Evolutionary conservation across 2,797 vertebrate genomes (phyloP), one percentile per base, ranked within the genome.

Genomic region (Thaleichthys pacificus): DNA sequence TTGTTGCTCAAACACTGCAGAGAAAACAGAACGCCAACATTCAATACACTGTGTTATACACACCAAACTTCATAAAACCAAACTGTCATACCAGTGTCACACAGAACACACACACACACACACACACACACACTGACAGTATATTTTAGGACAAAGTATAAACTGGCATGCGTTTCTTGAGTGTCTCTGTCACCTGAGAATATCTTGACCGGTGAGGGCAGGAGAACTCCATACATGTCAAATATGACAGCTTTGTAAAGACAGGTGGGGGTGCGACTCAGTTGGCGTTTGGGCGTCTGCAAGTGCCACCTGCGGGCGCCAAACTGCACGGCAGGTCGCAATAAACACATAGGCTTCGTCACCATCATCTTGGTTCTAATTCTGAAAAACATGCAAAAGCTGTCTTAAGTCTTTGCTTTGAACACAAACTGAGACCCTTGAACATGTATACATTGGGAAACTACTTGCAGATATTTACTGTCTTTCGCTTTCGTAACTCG

Each of bases 201-300:
- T 63, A 90, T 74, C 7, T 15, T 85, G 77, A 75, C 75, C 0
- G 93, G 92, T 47, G 93, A 90, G 0, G 93, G 93, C 56, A 94
- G 81, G 28, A 96, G 91, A 35, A 92, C 89, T 5, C 92, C 91
- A 0, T 87, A 86, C 81, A 90, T 91, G 58, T 95, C 92, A 68
- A 94, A 94, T 71, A 95, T 86, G 66, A 95, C 93, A 0, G 93
- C 94, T 83, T 68, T 87, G 30, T 92, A 92, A 11, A 61, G 58
- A 5, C 68, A 66, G 12, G 56, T 49, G 24, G 49, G n/a, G 15
- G 28, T 54, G 30, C 21, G n/a, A n/a, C 19, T 51, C 47, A 49
- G 30, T 19, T 69, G 51, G 28, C 56, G 51, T 21, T 7, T 30
- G 26, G 15, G 49, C 38, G n/a, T 22, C 66, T 56, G 26, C 26